Evolutionary conservation across 1,140 invertebrate genomes (phyloP).

Genomic region (Drosophila navojoa): DNA sequence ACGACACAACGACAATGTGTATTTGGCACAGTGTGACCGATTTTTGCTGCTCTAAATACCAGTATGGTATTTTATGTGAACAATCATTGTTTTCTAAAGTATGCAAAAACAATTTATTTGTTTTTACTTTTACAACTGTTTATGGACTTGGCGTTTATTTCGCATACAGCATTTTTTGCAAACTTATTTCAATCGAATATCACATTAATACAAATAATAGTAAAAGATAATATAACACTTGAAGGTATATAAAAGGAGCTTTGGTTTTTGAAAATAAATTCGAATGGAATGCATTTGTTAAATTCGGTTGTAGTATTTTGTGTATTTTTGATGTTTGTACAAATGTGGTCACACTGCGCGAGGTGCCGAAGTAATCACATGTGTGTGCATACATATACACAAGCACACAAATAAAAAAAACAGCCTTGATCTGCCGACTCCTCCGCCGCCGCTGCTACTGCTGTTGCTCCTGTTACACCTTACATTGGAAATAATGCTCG

Average conservation of each 20-base stretch:
- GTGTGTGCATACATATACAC: slow-evolving; percentile 44
- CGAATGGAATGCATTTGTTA: slow-evolving; percentile 14
- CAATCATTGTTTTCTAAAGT: slow-evolving; percentile 5
- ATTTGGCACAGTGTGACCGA: slow-evolving; percentile 75
- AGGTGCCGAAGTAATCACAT: slow-evolving; percentile 63
- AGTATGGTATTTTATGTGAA: slow-evolving; percentile 42
- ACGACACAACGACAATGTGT: slow-evolving; percentile 64
- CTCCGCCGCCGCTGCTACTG: too few relatives aligned
- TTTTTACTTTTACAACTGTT: not conserved
- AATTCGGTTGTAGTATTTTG: slow-evolving; percentile 16
- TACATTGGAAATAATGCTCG: slow-evolving; percentile 47
- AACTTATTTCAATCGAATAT: not conserved
- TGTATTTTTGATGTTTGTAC: not conserved
- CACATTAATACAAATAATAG: too few relatives aligned
- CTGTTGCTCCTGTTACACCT: slow-evolving; percentile 15
- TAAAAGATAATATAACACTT: not conserved
- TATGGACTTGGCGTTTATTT: not conserved
- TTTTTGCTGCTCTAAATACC: slow-evolving; percentile 46
- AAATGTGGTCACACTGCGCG: slow-evolving; percentile 55
- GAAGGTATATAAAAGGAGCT: not conserved
- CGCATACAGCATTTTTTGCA: not conserved
- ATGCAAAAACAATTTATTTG: not conserved
- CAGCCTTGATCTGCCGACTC: slow-evolving; percentile 45
- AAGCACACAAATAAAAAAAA: slow-evolving; percentile 27
- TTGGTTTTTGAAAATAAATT: not conserved